Percentiles rank a stretch among this genome's conserved stretches.
Conservation (phyloP, 1,140 invertebrate species). For the Drosophila carrolli region DNA sequence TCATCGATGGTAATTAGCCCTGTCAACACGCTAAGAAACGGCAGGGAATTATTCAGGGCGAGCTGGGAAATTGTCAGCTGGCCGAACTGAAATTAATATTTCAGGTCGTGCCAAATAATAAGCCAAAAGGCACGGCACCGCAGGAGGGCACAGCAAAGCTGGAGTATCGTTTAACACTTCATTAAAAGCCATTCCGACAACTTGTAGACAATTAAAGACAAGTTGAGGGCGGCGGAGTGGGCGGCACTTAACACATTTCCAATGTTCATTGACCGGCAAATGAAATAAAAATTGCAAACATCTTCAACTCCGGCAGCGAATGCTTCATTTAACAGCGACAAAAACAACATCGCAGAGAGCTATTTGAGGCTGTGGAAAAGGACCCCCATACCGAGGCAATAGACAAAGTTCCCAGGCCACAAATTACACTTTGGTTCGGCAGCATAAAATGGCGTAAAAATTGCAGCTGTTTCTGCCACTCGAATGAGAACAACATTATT, state of each 20-base stretch:
- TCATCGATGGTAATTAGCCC: slow-evolving; percentile 44
- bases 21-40: slow-evolving; percentile 36
- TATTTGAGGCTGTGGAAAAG: slow-evolving; percentile 6
- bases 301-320: slow-evolving; percentile 69
- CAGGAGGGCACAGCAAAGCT: not conserved
- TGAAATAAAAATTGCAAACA: slow-evolving; percentile 81
- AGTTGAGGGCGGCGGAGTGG: slow-evolving; percentile 14
- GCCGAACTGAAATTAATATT: slow-evolving; percentile 49
- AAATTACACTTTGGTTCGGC: slow-evolving; percentile 78
- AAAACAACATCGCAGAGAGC: slow-evolving; percentile 21
- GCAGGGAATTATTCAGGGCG: slow-evolving; percentile 33
- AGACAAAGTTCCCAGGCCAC: slow-evolving; percentile 78
- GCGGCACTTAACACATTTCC: slow-evolving; percentile 76
- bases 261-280: slow-evolving; percentile 81
- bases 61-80: slow-evolving; percentile 49
- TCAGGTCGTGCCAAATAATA: slow-evolving; percentile 35
- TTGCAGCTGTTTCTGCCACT: slow-evolving; percentile 72
- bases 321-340: slow-evolving; percentile 76
- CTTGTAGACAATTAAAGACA: slow-evolving; percentile 77
- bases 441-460: slow-evolving; percentile 79
- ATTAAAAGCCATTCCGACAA: slow-evolving; percentile 74
- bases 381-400: slow-evolving; percentile 55
- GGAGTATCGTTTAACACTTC: slow-evolving; percentile 68
- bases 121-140: slow-evolving; percentile 1
- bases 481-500: slow-evolving; percentile 70